Conservation (phyloP, 1,140 invertebrate genomes). For the Mya arenaria region DNA sequence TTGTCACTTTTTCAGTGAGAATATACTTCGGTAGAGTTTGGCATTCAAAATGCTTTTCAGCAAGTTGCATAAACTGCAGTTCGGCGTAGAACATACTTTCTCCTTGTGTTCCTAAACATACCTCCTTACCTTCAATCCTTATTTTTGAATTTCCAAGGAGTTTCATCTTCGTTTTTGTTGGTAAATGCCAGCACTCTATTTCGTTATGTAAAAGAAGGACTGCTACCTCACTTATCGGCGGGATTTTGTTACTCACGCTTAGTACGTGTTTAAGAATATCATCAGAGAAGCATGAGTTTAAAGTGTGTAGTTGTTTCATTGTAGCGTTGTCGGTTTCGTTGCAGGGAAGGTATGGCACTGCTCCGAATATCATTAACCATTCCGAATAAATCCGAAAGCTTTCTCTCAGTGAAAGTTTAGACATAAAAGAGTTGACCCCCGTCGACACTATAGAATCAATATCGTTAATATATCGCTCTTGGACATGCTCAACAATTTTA, state of each 20-base stretch:
- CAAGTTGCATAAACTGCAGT: background rate
- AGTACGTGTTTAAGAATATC: background rate
- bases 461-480: too few species aligned
- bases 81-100: constrained; percentile 7
- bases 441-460: too few species aligned
- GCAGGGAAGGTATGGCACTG: too few species aligned
- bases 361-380: background rate
- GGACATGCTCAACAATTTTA: too few species aligned
- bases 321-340: too few species aligned
- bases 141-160: background rate
- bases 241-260: background rate
- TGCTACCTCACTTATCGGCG: background rate
- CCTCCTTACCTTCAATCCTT: background rate
- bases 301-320: too few species aligned
- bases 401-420: background rate
- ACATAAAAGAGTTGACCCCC: too few species aligned
- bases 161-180: background rate
- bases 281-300: too few species aligned
- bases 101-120: background rate
- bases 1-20: background rate
- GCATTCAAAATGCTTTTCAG: background rate
- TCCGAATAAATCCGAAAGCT: background rate
- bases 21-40: background rate
- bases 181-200: constrained; percentile 3
- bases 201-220: background rate